Conservation (phyloP, 2,888 invertebrate genomes). For the Drosophila trichaetosa region DNA sequence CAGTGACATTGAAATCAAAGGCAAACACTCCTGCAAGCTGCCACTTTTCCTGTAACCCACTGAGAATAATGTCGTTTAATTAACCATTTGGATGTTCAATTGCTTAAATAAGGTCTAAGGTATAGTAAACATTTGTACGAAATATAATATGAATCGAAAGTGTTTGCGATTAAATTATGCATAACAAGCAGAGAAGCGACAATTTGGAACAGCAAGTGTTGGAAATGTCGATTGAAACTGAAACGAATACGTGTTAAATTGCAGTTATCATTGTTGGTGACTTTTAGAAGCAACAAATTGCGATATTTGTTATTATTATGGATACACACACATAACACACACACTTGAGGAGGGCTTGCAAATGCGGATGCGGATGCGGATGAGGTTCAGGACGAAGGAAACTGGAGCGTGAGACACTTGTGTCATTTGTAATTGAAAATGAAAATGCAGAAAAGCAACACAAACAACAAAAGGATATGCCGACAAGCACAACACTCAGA, state of each 20-base stretch:
- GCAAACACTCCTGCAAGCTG: not conserved
- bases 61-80: not conserved
- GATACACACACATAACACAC: slow-evolving; percentile 34
- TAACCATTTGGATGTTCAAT: not conserved
- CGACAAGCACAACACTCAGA: slow-evolving; percentile 34
- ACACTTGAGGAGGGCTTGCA: slow-evolving; percentile 24
- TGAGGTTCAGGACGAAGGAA: slow-evolving; percentile 34
- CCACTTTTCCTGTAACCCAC: too few species aligned
- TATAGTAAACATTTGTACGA: not conserved
- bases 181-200: not conserved
- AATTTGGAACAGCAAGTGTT: slow-evolving; percentile 8
- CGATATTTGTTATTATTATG: slow-evolving; percentile 67
- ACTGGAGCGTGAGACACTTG: slow-evolving; percentile 79
- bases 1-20: not conserved
- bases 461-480: slow-evolving; percentile 57
- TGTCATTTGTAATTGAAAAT: slow-evolving; percentile 80
- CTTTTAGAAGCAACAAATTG: slow-evolving; percentile 64
- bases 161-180: slow-evolving; percentile 1
- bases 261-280: slow-evolving; percentile 41
- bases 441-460: slow-evolving; percentile 68
- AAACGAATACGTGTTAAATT: slow-evolving; percentile 56
- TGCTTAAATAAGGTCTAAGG: not conserved
- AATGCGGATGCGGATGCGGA: slow-evolving; percentile 14
- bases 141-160: not conserved
- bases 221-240: slow-evolving; percentile 14